Conservation (phyloP, 2,888 invertebrate genomes). For the Hemicrepidius hirtus region DNA sequence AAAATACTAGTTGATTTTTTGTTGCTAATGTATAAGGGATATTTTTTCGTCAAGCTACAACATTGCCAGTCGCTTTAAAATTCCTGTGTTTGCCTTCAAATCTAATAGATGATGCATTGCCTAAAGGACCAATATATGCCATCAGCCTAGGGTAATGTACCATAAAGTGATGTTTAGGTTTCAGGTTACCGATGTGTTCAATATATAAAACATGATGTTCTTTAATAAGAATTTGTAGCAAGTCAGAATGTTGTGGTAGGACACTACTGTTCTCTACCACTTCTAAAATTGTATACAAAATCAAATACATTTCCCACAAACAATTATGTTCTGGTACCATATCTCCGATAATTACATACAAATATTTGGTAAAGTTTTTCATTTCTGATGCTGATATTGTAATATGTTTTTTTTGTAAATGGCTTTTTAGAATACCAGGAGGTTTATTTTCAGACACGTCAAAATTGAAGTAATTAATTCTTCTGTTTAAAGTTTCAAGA, state of each 20-base stretch:
- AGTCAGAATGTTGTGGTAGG: not conserved
- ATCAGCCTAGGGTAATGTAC: conserved; percentile 52
- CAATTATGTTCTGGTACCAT: conserved; percentile 44
- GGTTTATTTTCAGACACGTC: conserved; percentile 46
- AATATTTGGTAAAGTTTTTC: conserved; percentile 46
- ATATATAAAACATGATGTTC: conserved; percentile 42
- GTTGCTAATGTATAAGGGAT: conserved; percentile 2
- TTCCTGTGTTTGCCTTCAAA: conserved; percentile 52
- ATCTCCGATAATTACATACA: conserved; percentile 34
- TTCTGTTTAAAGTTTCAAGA: conserved; percentile 43
- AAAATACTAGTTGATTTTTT: conserved; percentile 18
- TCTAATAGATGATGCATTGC: conserved; percentile 37
- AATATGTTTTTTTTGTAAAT: conserved; percentile 43
- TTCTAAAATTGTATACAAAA: conserved; percentile 8
- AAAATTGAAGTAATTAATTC: conserved; percentile 51
- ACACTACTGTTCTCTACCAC: not conserved
- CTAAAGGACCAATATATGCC: conserved; percentile 42
- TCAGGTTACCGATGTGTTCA: conserved; percentile 31
- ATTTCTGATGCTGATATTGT: conserved; percentile 58
- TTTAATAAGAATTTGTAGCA: conserved; percentile 38
- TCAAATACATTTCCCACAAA: conserved; percentile 26
- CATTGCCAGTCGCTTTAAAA: conserved; percentile 34
- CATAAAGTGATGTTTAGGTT: conserved; percentile 53
- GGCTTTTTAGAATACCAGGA: conserved; percentile 36
- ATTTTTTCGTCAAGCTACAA: not conserved